A percentile compares a stretch with the other conserved stretches of the same genome.
phyloP scores from a whole-genome alignment of 2,797 vertebrate genomes.

The Chiloscyllium punctatum region DNA sequence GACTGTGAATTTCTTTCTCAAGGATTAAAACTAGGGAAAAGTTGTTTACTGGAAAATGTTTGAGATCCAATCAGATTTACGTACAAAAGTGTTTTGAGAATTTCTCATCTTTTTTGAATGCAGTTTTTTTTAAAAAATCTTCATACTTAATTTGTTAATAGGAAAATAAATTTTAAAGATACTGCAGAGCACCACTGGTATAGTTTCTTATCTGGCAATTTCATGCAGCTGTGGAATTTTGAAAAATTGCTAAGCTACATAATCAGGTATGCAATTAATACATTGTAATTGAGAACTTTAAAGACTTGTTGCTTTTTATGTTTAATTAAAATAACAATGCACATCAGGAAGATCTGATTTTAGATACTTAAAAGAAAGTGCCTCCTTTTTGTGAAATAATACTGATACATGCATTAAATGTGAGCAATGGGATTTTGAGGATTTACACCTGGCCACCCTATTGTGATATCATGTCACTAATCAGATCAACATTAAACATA shows the following conservation, averaged over 20 bases:
- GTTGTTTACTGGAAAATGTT: neutral
- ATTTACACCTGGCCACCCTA: neutral
- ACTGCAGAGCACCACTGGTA: neutral
- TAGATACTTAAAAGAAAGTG: neutral
- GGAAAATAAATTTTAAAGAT: neutral
- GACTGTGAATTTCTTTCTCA: conserved; percentile 47
- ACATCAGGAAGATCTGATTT: neutral
- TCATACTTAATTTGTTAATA: conserved; percentile 34
- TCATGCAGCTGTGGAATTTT: neutral
- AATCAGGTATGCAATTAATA: neutral
- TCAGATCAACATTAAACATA: neutral
- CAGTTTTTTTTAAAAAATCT: conserved; percentile 7
- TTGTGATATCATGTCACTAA: neutral
- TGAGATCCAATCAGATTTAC: neutral
- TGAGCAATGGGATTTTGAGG: neutral
- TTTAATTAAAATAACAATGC: neutral
- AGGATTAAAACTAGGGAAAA: conserved; percentile 44
- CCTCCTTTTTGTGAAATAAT: neutral
- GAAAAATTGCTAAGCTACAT: neutral
- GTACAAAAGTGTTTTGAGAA: conserved; percentile 10
- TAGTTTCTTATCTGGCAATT: conserved; percentile 24
- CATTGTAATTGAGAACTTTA: conserved; percentile 24
- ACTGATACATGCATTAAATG: neutral
- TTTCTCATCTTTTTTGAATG: conserved; percentile 13
- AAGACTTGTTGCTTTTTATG: neutral